These are phyloP conservation scores for Propithecus coquereli DNA, from an alignment of 2,113 vertebrate genomes.

Conservation along the genomic window DNA sequence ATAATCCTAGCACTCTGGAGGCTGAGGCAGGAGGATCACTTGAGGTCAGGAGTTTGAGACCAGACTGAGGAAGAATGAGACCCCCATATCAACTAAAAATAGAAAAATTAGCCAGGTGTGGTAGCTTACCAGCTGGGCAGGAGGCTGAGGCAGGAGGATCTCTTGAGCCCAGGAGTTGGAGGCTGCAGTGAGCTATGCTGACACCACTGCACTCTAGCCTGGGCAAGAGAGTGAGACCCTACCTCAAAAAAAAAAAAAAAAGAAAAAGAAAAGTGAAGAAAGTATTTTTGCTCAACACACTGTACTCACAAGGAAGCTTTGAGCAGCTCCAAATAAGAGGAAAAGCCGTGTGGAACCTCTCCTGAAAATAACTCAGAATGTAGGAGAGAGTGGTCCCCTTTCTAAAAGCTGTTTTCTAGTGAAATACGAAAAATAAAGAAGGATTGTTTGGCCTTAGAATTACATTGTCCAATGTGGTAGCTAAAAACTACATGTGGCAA, in stretches of 20 bases:
- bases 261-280: background rate
- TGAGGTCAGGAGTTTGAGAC: background rate
- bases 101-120: background rate
- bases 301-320: background rate
- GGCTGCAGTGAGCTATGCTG: background rate
- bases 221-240: background rate
- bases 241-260: background rate
- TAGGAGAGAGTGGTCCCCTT: background rate
- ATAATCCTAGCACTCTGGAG: background rate
- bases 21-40: background rate
- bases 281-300: background rate
- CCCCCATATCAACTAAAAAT: background rate
- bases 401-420: background rate
- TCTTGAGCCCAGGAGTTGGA: too few species aligned
- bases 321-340: background rate
- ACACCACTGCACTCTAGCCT: background rate
- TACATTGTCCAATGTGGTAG: too few species aligned
- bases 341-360: background rate
- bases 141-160: too few species aligned
- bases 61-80: background rate
- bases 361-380: background rate
- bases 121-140: too few species aligned
- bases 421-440: background rate
- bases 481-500: background rate
- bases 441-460: background rate